Evolutionary conservation across 2,797 vertebrate species (phyloP).

Genomic region (Tragopan temminckii): DNA sequence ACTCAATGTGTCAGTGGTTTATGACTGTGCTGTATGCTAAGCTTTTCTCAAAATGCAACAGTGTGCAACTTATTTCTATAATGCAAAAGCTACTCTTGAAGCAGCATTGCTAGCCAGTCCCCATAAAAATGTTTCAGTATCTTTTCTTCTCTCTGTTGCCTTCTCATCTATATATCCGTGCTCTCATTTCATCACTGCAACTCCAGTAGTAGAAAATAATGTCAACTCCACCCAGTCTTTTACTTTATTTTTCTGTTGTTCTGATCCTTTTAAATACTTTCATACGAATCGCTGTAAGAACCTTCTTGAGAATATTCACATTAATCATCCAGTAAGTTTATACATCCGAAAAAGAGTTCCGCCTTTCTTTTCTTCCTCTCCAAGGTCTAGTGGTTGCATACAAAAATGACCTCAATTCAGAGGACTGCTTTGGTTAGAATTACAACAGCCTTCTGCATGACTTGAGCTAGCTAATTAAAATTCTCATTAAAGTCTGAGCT

Average conservation of each 20-base stretch:
- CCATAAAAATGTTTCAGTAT: background rate
- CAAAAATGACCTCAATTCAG: slow-evolving; percentile 29
- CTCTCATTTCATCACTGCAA: background rate
- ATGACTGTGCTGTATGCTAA: background rate
- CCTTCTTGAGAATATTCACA: background rate
- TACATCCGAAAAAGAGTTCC: background rate
- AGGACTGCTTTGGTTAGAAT: background rate
- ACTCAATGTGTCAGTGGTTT: background rate
- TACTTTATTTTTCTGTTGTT: background rate
- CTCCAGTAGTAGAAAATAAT: background rate
- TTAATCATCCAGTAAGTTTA: background rate
- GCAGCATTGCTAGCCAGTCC: background rate
- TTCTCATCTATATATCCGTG: background rate
- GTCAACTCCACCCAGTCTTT: background rate
- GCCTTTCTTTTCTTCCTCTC: slow-evolving; percentile 5
- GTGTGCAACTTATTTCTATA: background rate
- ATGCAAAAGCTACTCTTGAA: background rate
- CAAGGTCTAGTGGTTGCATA: background rate
- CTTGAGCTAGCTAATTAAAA: slow-evolving; percentile 62
- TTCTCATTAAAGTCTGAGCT: slow-evolving; percentile 42
- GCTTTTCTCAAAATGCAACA: background rate
- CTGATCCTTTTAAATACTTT: background rate
- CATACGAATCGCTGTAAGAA: background rate
- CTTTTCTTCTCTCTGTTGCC: background rate
- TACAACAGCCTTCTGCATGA: slow-evolving; percentile 40